These are phyloP conservation scores for Adineta ricciae DNA, from an alignment of 2,888 invertebrate genomes.

Conservation along the genomic window DNA sequence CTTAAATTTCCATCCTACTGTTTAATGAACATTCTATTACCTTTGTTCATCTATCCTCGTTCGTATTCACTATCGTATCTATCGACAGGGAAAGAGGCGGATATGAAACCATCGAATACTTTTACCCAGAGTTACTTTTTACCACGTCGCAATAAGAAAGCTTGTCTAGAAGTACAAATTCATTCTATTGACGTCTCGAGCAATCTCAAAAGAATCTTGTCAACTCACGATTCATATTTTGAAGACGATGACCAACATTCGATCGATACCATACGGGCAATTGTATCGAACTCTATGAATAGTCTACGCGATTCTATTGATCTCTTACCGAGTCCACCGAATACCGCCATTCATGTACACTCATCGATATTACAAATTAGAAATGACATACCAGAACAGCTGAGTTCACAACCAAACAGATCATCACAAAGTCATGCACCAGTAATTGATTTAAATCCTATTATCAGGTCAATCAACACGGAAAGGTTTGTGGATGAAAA, in stretches of 20 bases:
- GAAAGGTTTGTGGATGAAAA: background rate
- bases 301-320: background rate
- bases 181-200: too few species aligned
- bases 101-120: background rate
- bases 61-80: background rate
- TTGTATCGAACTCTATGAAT: background rate
- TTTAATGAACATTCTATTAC: background rate
- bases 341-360: background rate
- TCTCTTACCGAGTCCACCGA: background rate
- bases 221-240: background rate
- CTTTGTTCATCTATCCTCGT: background rate
- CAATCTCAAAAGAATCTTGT: too few species aligned
- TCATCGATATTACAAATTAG: background rate
- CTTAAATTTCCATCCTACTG: constrained; percentile 17
- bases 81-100: background rate
- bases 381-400: background rate
- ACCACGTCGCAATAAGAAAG: background rate
- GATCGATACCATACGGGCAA: background rate
- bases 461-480: background rate
- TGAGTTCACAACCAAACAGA: background rate
- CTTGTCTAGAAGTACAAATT: background rate
- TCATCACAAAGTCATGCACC: background rate
- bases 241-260: background rate
- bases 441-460: background rate
- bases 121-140: background rate